Base-by-base conservation (phyloP, 2,888 invertebrate genomes). In the Atrina japonica region DNA sequence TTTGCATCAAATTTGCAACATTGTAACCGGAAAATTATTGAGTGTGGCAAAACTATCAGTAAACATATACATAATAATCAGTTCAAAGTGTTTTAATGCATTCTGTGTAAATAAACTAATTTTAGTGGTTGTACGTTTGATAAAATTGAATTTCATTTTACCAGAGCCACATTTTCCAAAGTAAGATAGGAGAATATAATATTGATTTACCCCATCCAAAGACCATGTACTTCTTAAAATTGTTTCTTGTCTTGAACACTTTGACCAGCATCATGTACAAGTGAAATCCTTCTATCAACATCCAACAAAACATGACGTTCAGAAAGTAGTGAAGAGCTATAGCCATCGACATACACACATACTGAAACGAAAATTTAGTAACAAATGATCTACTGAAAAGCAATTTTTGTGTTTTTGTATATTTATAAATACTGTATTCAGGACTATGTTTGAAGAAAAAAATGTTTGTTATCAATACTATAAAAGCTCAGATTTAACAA, bases 281-380 rank as follows among this genome's bases (percentile, higher is more conserved):
- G 71, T 88, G 86, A 11, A 82, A 72, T 3, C 88, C 88, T 70
- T 88, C 88, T 29, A 85, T 82, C 53, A 88, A 63, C 88, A 88
- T 88, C 88, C 88, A 88, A 52, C 82, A 81, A 67, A 88, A 88
- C 82, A 86, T 78, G 11, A 85, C 76, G n/a, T 83, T 71, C 53
- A 85, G 64, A 18, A 76, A 79, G 61, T 82, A 86, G 63, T 88
- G 88, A 16, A 87, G 64, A 23, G 83, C 61, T 18, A 85, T 78
- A 23, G 87, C 86, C 60, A 86, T 78, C 0, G 77, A 73, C 63
- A 76, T 83, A 58, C 88, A 88, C 3, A 77, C 83, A 45, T 76
- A 70, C 86, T 86, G 79, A 0, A 76, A 74, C 25, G 59, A 23
- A 25, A 40, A 16, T 43, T 0, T 25, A n/a, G 14, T 7, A 16